Conservation (phyloP, 2,113 vertebrate genomes). For the Lophotis ruficrista region DNA sequence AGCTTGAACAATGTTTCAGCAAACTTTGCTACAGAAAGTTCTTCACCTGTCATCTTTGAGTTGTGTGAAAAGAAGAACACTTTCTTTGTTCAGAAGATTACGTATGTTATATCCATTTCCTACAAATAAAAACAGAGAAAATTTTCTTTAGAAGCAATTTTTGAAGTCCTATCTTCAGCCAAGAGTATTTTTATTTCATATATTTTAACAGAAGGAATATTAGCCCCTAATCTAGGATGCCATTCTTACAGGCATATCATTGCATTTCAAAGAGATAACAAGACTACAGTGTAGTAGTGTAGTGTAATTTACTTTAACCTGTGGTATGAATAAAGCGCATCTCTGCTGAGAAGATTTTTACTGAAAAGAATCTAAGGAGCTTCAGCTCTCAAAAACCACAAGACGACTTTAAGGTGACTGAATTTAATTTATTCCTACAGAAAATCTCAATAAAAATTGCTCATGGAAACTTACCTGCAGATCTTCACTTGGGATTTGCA, state of each 20-base stretch:
- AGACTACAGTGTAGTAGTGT: neutral
- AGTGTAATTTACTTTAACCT: neutral
- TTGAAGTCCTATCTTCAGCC: neutral
- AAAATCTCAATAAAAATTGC: neutral
- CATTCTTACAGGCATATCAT: neutral
- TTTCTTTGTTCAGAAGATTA: conserved; percentile 75
- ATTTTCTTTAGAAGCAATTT: neutral
- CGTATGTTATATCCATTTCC: conserved; percentile 79
- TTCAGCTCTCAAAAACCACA: neutral
- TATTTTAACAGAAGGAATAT: neutral
- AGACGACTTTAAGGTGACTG: neutral
- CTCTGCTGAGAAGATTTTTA: neutral
- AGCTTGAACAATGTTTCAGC: neutral
- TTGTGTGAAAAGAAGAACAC: conserved; percentile 78
- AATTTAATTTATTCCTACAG: neutral
- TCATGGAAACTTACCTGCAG: neutral
- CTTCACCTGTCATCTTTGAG: conserved; percentile 69
- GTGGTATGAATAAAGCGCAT: neutral
- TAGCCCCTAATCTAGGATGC: neutral
- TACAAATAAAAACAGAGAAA: conserved; percentile 49
- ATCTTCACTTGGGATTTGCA: neutral
- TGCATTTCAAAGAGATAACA: neutral
- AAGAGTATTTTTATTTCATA: neutral
- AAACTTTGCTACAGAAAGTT: neutral
- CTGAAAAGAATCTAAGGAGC: neutral